A percentile compares a stretch with the other conserved stretches of the same genome.
These are phyloP conservation scores for Thereva unica DNA, from an alignment of 2,888 invertebrate species.

Conservation along the genomic window DNA sequence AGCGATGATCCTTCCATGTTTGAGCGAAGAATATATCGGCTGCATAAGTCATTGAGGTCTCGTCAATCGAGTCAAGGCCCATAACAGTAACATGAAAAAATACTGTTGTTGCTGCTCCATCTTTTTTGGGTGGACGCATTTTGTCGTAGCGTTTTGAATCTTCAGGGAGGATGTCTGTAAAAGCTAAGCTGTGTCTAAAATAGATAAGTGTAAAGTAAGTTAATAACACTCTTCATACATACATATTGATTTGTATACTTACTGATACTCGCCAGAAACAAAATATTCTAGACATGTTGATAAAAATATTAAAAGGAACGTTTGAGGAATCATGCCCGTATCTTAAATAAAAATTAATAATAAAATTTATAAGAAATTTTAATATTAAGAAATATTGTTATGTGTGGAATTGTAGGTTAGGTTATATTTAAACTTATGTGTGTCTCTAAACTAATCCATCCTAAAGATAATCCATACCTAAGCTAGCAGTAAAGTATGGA, in stretches of 20 bases:
- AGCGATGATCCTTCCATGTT: constrained; percentile 88
- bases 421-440: background rate
- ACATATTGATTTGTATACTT: constrained; percentile 44
- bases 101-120: constrained; percentile 84
- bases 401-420: background rate
- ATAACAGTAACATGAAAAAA: constrained; percentile 92
- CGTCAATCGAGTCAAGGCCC: constrained; percentile 94
- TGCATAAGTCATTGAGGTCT: constrained; percentile 93
- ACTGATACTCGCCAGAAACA: constrained; percentile 56
- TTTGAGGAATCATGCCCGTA: constrained; percentile 51
- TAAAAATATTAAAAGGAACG: constrained; percentile 53
- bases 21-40: constrained; percentile 93
- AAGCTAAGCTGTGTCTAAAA: constrained; percentile 67
- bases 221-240: background rate
- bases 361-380: constrained; percentile 7
- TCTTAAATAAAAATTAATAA: constrained; percentile 44
- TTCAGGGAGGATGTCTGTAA: constrained; percentile 83
- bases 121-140: constrained; percentile 90
- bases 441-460: too few species aligned
- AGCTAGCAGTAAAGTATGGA: too few species aligned
- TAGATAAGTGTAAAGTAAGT: background rate
- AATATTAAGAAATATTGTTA: background rate
- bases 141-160: constrained; percentile 88
- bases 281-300: constrained; percentile 53
- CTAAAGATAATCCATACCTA: too few species aligned